Evolutionary conservation across 2,888 invertebrate genomes (phyloP).

Genomic region (Pterobdella sp.): DNA sequence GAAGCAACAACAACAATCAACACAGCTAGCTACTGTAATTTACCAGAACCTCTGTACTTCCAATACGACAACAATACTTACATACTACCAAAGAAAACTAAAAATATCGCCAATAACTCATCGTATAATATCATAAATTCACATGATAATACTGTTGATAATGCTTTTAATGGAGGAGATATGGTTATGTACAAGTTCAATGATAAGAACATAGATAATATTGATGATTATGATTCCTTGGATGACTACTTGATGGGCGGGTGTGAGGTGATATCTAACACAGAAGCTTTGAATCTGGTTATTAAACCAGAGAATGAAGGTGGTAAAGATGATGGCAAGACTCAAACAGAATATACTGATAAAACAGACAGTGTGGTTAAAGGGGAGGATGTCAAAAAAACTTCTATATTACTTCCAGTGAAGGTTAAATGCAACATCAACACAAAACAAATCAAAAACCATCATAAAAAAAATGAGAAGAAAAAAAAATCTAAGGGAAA

Average conservation of each 20-base stretch:
- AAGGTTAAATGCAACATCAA: slow-evolving; percentile 6
- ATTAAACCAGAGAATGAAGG: background rate
- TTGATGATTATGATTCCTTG: background rate
- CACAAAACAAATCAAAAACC: background rate
- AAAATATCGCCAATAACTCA: background rate
- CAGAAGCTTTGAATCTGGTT: background rate
- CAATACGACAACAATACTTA: slow-evolving; percentile 26
- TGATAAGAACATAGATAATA: background rate
- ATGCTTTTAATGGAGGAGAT: background rate
- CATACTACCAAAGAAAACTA: slow-evolving; percentile 21
- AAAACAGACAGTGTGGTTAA: background rate
- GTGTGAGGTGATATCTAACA: background rate
- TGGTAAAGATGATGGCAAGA: background rate
- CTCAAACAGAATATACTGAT: background rate
- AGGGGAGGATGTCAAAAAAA: background rate
- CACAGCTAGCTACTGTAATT: background rate
- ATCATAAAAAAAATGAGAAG: background rate
- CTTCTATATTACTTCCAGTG: background rate
- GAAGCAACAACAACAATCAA: background rate
- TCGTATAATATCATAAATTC: slow-evolving; percentile 5
- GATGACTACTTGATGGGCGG: slow-evolving; percentile 10
- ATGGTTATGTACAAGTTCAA: background rate
- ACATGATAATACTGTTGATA: background rate
- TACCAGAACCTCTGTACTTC: slow-evolving; percentile 18
- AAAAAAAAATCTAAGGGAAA: background rate